Evolutionary conservation across 2,888 invertebrate species (phyloP).

Genomic region (Oligia fasciuncula): DNA sequence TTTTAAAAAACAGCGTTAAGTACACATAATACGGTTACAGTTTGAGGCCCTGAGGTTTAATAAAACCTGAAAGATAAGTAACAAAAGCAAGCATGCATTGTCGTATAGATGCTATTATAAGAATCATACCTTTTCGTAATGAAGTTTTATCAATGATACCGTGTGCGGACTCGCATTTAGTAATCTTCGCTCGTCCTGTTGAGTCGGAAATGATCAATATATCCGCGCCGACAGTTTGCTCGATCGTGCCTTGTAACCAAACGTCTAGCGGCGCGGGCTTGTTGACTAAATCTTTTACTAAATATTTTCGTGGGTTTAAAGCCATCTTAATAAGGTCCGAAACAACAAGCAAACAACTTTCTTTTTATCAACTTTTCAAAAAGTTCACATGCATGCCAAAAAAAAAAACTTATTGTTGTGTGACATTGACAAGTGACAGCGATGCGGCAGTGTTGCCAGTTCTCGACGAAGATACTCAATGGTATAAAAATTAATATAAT

Average conservation of each 20-base stretch:
- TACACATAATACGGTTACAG: too few relatives aligned
- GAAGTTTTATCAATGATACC: constrained; percentile 81
- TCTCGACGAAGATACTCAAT: not conserved
- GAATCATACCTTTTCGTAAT: constrained; percentile 78
- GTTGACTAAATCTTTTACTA: constrained; percentile 80
- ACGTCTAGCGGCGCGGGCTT: constrained; percentile 81
- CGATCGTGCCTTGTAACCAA: constrained; percentile 88
- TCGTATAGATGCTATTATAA: not conserved
- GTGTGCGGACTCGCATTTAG: constrained; percentile 83
- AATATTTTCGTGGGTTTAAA: constrained; percentile 80
- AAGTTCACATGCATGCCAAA: not conserved
- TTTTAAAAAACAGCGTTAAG: too few relatives aligned
- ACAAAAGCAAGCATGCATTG: not conserved
- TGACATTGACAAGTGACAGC: constrained; percentile 7
- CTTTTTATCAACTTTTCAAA: not conserved
- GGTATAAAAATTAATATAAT: not conserved
- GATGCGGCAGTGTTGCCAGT: constrained; percentile 1
- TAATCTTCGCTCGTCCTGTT: constrained; percentile 83
- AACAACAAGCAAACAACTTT: not conserved
- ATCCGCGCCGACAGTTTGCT: constrained; percentile 84
- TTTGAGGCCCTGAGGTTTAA: too few relatives aligned
- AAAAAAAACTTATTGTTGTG: not conserved
- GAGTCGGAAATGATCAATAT: constrained; percentile 85
- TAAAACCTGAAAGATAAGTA: constrained; percentile 11
- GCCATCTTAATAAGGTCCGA: constrained; percentile 67